phyloP scores from a whole-genome alignment of 2,888 invertebrate species.

The Epistrophe grossulariae region DNA sequence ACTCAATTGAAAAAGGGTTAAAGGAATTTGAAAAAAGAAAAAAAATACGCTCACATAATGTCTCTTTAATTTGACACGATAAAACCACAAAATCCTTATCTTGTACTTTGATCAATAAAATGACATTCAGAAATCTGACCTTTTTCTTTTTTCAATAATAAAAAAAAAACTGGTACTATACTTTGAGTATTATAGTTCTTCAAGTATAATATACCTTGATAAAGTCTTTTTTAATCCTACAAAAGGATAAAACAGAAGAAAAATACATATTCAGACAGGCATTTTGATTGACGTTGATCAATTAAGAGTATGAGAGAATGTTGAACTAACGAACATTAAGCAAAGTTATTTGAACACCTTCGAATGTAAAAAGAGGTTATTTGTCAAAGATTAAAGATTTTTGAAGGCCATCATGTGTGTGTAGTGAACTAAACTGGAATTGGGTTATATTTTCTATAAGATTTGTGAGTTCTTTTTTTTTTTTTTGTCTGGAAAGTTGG shows the following conservation, averaged over 20 bases:
- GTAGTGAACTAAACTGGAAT: not conserved
- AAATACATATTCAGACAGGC: not conserved
- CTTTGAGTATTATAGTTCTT: no score
- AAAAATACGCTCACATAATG: not conserved
- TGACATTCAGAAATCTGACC: not conserved
- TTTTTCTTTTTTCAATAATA: not conserved
- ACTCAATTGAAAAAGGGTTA: not conserved
- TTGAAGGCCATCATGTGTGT: not conserved
- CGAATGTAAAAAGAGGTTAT: not conserved
- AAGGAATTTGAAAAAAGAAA: not conserved
- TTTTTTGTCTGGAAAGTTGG: not conserved
- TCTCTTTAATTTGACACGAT: constrained; percentile 1
- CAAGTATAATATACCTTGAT: no score
- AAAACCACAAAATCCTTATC: constrained; percentile 8
- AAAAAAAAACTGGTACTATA: not conserved
- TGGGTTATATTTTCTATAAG: not conserved
- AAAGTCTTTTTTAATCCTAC: not conserved
- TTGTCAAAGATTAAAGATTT: constrained; percentile 10
- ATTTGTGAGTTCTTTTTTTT: not conserved
- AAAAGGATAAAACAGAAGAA: not conserved
- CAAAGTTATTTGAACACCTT: constrained; percentile 18
- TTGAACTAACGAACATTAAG: constrained; percentile 15
- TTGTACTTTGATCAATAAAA: constrained; percentile 10
- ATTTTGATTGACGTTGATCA: constrained; percentile 20
- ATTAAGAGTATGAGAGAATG: constrained; percentile 6